phyloP scores from a whole-genome alignment of 2,113 vertebrate species.

The Gobius niger region DNA sequence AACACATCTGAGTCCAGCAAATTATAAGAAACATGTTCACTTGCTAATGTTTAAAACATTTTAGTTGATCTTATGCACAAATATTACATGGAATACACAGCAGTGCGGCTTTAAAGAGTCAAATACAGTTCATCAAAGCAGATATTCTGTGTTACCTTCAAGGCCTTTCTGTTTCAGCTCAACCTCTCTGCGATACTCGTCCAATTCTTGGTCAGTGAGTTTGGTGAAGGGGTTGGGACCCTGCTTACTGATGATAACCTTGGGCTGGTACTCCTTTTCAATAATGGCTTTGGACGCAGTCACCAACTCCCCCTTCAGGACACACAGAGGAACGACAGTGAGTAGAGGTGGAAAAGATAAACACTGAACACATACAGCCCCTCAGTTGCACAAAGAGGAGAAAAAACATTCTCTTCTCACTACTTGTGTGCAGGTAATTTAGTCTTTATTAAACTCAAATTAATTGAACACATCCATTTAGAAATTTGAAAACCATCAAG shows the following conservation, averaged over 20 bases:
- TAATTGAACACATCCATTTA: too few species aligned
- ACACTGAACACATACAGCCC: background rate
- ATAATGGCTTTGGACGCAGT: constrained; percentile 98
- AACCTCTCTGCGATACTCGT: constrained; percentile 92
- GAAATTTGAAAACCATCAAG: too few species aligned
- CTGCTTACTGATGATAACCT: constrained; percentile 90
- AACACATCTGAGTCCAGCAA: too few species aligned
- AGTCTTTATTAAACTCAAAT: background rate
- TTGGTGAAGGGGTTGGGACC: constrained; percentile 97
- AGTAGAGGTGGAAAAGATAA: background rate
- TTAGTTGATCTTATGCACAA: too few species aligned
- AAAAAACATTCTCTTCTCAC: background rate
- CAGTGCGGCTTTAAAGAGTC: too few species aligned
- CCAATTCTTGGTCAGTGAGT: constrained; percentile 90
- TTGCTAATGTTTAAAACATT: too few species aligned
- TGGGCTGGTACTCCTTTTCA: constrained; percentile 96
- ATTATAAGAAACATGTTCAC: too few species aligned
- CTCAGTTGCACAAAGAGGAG: background rate
- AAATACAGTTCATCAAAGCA: too few species aligned
- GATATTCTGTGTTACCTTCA: constrained; percentile 77
- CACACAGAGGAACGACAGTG: constrained; percentile 16
- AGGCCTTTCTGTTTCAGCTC: constrained; percentile 91
- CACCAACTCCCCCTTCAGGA: constrained; percentile 90
- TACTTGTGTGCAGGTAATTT: background rate
- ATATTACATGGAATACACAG: too few species aligned